Conservation (phyloP, 2,888 invertebrate species). For the Trileptium ribeirensis region DNA sequence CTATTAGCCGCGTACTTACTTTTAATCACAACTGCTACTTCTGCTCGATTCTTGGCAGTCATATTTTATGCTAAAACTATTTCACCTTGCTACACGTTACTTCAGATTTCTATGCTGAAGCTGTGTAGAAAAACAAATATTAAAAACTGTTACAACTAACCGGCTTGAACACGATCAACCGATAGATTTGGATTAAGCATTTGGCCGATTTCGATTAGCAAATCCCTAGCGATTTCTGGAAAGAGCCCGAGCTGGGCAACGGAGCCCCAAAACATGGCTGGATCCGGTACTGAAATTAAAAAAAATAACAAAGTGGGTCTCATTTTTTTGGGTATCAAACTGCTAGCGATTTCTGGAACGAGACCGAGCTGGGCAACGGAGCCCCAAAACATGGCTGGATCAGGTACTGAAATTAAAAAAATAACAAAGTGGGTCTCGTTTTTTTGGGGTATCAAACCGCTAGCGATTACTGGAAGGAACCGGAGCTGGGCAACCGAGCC, state of each 20-base stretch:
- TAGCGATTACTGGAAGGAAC: too few species aligned
- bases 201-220: constrained; percentile 1
- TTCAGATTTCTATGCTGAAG: too few species aligned
- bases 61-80: too few species aligned
- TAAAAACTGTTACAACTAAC: too few species aligned
- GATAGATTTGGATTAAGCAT: background rate
- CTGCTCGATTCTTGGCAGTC: too few species aligned
- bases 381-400: constrained; percentile 12
- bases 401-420: background rate
- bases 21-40: too few species aligned
- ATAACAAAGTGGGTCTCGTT: too few species aligned
- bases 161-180: background rate
- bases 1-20: too few species aligned
- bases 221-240: constrained; percentile 12
- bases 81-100: too few species aligned
- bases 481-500: too few species aligned
- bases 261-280: constrained; percentile 9
- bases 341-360: constrained; percentile 6
- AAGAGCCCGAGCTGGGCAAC: background rate
- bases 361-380: background rate
- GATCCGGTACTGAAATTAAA: background rate
- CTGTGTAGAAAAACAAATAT: too few species aligned
- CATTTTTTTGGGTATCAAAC: background rate
- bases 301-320: background rate
- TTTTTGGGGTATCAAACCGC: too few species aligned